phyloP scores from a whole-genome alignment of 1,140 invertebrate genomes.

The Listronotus oregonensis region DNA sequence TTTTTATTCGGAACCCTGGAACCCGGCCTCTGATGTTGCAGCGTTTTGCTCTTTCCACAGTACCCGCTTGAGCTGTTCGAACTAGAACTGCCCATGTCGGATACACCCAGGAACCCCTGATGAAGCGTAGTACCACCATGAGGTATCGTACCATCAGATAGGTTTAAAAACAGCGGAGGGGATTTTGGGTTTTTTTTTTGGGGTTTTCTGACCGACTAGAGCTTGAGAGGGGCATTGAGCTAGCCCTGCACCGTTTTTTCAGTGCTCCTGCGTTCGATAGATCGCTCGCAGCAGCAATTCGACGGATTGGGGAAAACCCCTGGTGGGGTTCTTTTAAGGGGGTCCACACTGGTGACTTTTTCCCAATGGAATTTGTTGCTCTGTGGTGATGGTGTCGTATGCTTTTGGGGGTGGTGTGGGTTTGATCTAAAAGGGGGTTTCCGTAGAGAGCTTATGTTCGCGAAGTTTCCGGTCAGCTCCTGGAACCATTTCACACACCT shows the following conservation, averaged over 20 bases:
- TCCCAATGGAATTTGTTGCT: constrained; percentile 39
- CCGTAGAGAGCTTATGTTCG: constrained; percentile 57
- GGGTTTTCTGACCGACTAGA: constrained; percentile 53
- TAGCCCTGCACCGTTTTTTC: constrained; percentile 38
- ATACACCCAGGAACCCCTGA: constrained; percentile 52
- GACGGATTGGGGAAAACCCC: constrained; percentile 54
- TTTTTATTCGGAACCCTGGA: constrained; percentile 44
- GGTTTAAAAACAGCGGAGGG: constrained; percentile 42
- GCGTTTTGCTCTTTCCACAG: constrained; percentile 51
- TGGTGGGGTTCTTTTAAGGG: constrained; percentile 52
- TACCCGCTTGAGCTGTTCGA: constrained; percentile 52
- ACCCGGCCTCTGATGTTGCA: constrained; percentile 47
- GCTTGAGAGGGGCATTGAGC: constrained; percentile 22
- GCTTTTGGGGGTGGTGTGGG: constrained; percentile 26
- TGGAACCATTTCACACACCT: constrained; percentile 67
- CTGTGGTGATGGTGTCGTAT: constrained; percentile 44
- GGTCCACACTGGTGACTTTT: constrained; percentile 49
- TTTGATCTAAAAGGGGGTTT: constrained; percentile 50
- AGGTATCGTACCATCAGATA: constrained; percentile 52
- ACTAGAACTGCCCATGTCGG: constrained; percentile 50
- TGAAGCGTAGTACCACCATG: constrained; percentile 46
- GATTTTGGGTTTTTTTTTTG: constrained; percentile 53
- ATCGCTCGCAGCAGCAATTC: constrained; percentile 44
- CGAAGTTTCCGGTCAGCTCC: constrained; percentile 65
- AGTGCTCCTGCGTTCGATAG: constrained; percentile 37